Evolutionary conservation across 2,888 invertebrate genomes (phyloP), one percentile per base, ranked within the genome.

Genomic region (Spatulosminthurus flaviceps): DNA sequence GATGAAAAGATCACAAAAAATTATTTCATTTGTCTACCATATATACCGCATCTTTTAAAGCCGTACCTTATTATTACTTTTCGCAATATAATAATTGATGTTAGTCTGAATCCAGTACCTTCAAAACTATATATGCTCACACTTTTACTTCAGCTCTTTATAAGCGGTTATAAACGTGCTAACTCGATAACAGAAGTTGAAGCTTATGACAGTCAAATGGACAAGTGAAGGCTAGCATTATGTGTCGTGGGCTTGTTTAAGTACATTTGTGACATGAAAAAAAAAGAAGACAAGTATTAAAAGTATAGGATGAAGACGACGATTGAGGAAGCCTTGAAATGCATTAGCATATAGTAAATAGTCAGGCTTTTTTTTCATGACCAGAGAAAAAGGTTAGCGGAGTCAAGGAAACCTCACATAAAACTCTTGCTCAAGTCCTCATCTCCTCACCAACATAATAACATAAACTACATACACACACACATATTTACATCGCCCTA

Each of bases 371-470:
- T 64, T 64, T 51, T 51, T 51, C 51, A 51, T 51, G 51, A 51
- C 51, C 51, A 51, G 51, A 51, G 51, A 26, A 4, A 64, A 24
- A 67, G 76, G 76, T 66, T 76, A 76, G 29, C 7, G 43, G 76
- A 67, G 76, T 76, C 76, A 76, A 76, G 76, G 76, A 43, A 76
- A 41, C 64, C 16, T 75, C 66, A 64, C 51, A 29, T 60, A 19
- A 21, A 74, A 64, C 34, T 34, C 34, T 34, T 34, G 11, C 64
- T 64, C 64, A 64, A 64, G 66, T 66, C 24, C 66, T 66, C 28
- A 5, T 66, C n/a, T n/a, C n/a, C n/a, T 22, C 19, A 64, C 5
- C 5, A n/a, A 64, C 7, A n/a, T 22, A 11, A 5, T 64, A 64
- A 7, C 61, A 61, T n/a, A 13, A 61, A 61, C 61, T 21, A 61